A percentile compares a stretch with the other conserved stretches of the same genome.
phyloP scores from a whole-genome alignment of 2,888 invertebrate species.

The Pyrocoelia pectoralis region DNA sequence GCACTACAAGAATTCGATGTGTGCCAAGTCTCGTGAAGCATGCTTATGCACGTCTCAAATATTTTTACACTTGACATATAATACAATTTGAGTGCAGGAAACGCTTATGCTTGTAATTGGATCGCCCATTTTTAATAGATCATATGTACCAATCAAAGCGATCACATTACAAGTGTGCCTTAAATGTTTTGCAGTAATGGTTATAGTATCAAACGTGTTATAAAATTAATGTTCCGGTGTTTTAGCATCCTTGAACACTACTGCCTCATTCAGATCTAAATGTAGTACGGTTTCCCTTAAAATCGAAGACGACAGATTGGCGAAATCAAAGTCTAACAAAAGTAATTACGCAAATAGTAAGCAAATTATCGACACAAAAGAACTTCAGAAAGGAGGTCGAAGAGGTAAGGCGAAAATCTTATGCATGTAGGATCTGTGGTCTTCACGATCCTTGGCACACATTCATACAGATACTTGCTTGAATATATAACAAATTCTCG shows the following conservation, averaged over 20 bases:
- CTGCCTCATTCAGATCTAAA: slow-evolving; percentile 75
- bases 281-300: slow-evolving; percentile 68
- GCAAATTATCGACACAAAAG: slow-evolving; percentile 52
- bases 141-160: slow-evolving; percentile 9
- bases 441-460: slow-evolving; percentile 59
- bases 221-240: slow-evolving; percentile 59
- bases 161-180: slow-evolving; percentile 26
- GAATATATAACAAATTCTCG: neutral
- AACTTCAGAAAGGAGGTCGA: slow-evolving; percentile 54
- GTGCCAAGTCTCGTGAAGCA: slow-evolving; percentile 60
- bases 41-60: slow-evolving; percentile 34
- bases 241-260: slow-evolving; percentile 80
- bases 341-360: slow-evolving; percentile 51
- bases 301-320: slow-evolving; percentile 60
- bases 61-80: slow-evolving; percentile 14
- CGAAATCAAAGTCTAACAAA: slow-evolving; percentile 56
- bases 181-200: slow-evolving; percentile 29
- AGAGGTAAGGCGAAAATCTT: slow-evolving; percentile 42
- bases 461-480: slow-evolving; percentile 32
- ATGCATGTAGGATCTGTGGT: slow-evolving; percentile 32
- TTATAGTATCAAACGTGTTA: slow-evolving; percentile 41
- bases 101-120: slow-evolving; percentile 31
- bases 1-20: slow-evolving; percentile 46
- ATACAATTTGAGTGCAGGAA: slow-evolving; percentile 20
- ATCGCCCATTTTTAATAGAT: slow-evolving; percentile 19